Evolutionary conservation across 2,797 vertebrate genomes (phyloP).

Genomic region (Sebastes kiyomatsui): DNA sequence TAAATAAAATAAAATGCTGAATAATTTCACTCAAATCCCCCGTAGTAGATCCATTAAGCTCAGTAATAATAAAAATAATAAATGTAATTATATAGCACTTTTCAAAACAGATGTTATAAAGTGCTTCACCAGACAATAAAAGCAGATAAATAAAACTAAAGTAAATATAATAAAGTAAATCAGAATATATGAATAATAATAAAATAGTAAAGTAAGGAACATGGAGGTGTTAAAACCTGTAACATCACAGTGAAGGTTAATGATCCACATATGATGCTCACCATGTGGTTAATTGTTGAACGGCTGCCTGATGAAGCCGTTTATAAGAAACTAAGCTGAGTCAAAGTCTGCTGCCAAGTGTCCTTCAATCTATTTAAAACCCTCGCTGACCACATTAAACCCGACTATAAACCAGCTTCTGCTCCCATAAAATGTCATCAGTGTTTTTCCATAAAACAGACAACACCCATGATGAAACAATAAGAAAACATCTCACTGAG

Average conservation of each 20-base stretch:
- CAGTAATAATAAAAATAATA: too few species aligned
- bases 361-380: too few species aligned
- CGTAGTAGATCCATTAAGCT: too few species aligned
- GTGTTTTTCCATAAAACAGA: constrained; percentile 39
- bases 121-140: too few species aligned
- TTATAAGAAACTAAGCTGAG: constrained; percentile 8
- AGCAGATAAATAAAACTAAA: too few species aligned
- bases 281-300: constrained; percentile 59
- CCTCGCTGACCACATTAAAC: constrained; percentile 2
- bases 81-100: too few species aligned
- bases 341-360: background rate
- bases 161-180: too few species aligned
- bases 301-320: constrained; percentile 1
- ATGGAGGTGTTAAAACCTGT: background rate
- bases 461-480: background rate
- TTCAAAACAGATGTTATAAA: too few species aligned
- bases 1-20: too few species aligned
- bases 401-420: constrained; percentile 28
- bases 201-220: too few species aligned
- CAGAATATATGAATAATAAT: too few species aligned
- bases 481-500: background rate
- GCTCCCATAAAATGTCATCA: constrained; percentile 37
- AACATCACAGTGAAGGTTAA: constrained; percentile 32
- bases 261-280: constrained; percentile 17
- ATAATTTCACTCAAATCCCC: too few species aligned